Evolutionary conservation across 2,888 invertebrate species (phyloP).

Genomic region (Andricus quercusramuli): DNA sequence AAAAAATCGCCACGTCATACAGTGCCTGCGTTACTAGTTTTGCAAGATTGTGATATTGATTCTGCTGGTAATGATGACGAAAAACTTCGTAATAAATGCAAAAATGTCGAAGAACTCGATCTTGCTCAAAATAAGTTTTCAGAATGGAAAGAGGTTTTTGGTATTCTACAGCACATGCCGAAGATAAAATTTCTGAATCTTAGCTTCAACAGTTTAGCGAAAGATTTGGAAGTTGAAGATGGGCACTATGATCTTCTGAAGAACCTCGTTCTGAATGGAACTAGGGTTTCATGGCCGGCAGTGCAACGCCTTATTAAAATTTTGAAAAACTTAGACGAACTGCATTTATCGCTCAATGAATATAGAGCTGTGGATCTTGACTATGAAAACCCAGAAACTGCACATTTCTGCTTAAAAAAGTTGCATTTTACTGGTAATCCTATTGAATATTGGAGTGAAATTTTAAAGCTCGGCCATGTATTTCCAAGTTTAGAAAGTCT

Average conservation of each 20-base stretch:
- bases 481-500: slow-evolving; percentile 93
- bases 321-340: slow-evolving; percentile 90
- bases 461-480: slow-evolving; percentile 89
- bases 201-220: slow-evolving; percentile 91
- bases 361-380: slow-evolving; percentile 87
- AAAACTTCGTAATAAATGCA: slow-evolving; percentile 88
- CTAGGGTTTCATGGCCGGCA: slow-evolving; percentile 91
- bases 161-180: slow-evolving; percentile 92
- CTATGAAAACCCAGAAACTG: slow-evolving; percentile 72
- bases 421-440: slow-evolving; percentile 94
- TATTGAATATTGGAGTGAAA: slow-evolving; percentile 90
- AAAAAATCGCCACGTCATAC: slow-evolving; percentile 88
- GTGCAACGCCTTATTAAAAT: slow-evolving; percentile 88
- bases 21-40: slow-evolving; percentile 90
- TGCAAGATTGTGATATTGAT: slow-evolving; percentile 95
- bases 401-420: slow-evolving; percentile 86
- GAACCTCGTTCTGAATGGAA: slow-evolving; percentile 92
- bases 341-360: slow-evolving; percentile 95
- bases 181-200: slow-evolving; percentile 94
- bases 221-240: slow-evolving; percentile 82
- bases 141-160: slow-evolving; percentile 94
- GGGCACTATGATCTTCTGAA: slow-evolving; percentile 78
- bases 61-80: slow-evolving; percentile 91
- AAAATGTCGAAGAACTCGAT: slow-evolving; percentile 95
- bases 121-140: slow-evolving; percentile 94